Conservation (phyloP, 2,113 vertebrate species). For the Sula dactylatra region DNA sequence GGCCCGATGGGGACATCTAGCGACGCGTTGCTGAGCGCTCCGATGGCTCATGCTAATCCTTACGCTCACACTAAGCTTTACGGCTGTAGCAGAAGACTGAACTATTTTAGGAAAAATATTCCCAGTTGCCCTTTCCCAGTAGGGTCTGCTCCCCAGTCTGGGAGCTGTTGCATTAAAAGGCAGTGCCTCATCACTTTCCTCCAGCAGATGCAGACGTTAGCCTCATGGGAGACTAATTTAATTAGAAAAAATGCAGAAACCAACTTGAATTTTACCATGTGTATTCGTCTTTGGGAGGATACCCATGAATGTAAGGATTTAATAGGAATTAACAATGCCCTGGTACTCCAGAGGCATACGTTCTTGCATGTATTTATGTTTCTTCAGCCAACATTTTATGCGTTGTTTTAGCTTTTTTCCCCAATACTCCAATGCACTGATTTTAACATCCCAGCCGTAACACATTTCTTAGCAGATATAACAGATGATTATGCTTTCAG, state of each 20-base stretch:
- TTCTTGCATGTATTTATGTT: background rate
- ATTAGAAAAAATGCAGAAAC: background rate
- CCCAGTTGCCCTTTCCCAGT: background rate
- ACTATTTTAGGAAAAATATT: background rate
- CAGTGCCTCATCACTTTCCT: background rate
- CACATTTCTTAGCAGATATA: background rate
- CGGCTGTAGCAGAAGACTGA: background rate
- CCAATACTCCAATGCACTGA: background rate
- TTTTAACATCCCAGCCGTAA: background rate
- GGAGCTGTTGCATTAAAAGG: background rate
- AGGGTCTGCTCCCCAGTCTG: background rate
- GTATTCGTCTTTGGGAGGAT: background rate
- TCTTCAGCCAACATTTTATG: background rate
- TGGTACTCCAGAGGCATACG: rapidly evolving
- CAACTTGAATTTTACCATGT: rapidly evolving
- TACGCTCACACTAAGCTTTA: rapidly evolving
- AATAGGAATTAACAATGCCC: background rate
- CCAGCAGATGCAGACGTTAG: background rate
- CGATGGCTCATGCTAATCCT: rapidly evolving
- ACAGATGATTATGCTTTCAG: background rate
- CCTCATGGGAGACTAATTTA: background rate
- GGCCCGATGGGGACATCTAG: constrained; percentile 33
- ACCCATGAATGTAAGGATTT: background rate
- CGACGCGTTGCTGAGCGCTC: background rate
- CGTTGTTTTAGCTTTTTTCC: rapidly evolving